Evolutionary conservation across 1,140 invertebrate species (phyloP), one percentile per base, ranked within the genome.

Genomic region (Aphis craccivora): DNA sequence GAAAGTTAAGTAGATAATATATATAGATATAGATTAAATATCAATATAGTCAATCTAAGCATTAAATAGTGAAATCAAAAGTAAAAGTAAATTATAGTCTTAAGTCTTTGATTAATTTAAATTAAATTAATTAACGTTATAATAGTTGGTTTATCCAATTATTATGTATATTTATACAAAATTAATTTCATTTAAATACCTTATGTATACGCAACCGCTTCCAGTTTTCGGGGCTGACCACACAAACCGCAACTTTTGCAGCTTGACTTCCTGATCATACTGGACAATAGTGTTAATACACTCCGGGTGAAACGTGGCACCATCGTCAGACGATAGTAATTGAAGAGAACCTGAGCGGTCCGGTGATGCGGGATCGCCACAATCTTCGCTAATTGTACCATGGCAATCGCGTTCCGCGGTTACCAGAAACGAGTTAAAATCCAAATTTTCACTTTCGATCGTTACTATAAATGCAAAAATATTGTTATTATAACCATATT

Each of bases 221-320:
- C 97, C 97, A 43, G 96, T 95, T 2, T 96, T 95, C 0, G 98
- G 98, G 35, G 98, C 98, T 20, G 96, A 96, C 98, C 98, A 99
- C 23, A 97, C 95, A 8, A 97, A 96, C 94, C 96, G 96, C 23
- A 97, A 95, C 93, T 97, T 96, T 94, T 98, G 98, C 0, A 96
- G 95, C 90, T 97, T 96, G 76, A 95, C 96, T 30, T 96, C 96
- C 3, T 97, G 96, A 94, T 98, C 97, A 6, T 96, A 96, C 0
- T 98, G 96, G 3, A 93, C 48, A 4, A 93, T 30, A 3, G 97
- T 96, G 94, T 98, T 97, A 1, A 96, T 96, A 94, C 98, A 98
- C 93, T 96, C 96, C 23, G 97, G 97, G 84, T 97, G 97, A 94
- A 97, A 97, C 94, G 30, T 88, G 30, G 97, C 97, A 40, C 97